Percentiles rank a stretch among this genome's conserved stretches.
These are phyloP conservation scores for Cantharis flavilabris DNA, from an alignment of 2,888 invertebrate species.

Conservation along the genomic window DNA sequence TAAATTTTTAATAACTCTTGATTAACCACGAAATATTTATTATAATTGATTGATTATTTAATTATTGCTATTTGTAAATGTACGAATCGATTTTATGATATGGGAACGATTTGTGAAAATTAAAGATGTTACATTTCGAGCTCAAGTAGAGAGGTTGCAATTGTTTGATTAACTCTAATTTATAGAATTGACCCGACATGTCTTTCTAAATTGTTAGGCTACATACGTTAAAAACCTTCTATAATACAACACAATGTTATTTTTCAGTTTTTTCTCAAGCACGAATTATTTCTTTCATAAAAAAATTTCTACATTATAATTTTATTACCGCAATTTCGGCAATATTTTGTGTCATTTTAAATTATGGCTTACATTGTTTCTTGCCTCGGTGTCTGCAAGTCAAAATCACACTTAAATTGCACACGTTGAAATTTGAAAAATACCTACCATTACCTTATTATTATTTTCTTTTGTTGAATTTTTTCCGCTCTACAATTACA, in stretches of 20 bases:
- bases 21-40: background rate
- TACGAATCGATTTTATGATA: background rate
- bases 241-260: background rate
- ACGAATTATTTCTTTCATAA: background rate
- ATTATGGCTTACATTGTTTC: background rate
- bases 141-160: constrained; percentile 25
- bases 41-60: background rate
- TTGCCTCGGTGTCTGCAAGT: background rate
- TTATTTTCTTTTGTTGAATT: background rate
- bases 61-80: background rate
- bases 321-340: background rate
- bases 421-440: background rate
- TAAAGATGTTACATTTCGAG: constrained; percentile 18
- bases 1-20: background rate
- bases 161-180: constrained; percentile 37
- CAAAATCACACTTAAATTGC: background rate
- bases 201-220: constrained; percentile 25
- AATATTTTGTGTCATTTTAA: background rate
- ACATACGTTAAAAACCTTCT: background rate
- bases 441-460: background rate
- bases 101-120: constrained; percentile 19
- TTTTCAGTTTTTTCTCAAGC: background rate
- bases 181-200: constrained; percentile 35
- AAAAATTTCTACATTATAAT: background rate
- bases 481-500: background rate